These are phyloP conservation scores for Oegoconia quadripuncta DNA, from an alignment of 2,888 invertebrate genomes.

Conservation along the genomic window DNA sequence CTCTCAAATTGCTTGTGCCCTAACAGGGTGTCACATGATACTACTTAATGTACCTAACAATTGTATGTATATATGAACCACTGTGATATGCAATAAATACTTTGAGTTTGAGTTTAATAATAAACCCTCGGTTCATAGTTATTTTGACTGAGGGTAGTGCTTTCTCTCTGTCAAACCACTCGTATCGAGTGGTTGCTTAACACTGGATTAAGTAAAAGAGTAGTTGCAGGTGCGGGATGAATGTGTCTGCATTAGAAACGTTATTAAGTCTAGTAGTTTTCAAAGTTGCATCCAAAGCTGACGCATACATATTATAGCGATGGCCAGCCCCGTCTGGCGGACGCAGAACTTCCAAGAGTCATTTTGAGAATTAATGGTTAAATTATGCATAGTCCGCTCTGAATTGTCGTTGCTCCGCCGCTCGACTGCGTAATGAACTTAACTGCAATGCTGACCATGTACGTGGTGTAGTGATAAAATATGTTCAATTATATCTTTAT, in stretches of 20 bases:
- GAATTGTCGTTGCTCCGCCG: conserved; percentile 62
- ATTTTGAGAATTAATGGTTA: conserved; percentile 72
- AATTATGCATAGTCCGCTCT: conserved; percentile 73
- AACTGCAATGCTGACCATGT: conserved; percentile 48
- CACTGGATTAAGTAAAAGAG: too few relatives aligned
- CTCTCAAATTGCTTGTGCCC: too few relatives aligned
- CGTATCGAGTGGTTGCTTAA: neutral
- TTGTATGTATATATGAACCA: too few relatives aligned
- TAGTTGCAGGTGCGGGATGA: too few relatives aligned
- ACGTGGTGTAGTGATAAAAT: conserved; percentile 44
- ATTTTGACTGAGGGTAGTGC: neutral
- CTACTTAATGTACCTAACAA: too few relatives aligned
- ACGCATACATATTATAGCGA: conserved; percentile 51
- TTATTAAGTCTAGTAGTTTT: conserved; percentile 29
- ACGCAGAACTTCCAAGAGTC: conserved; percentile 64
- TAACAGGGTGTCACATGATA: too few relatives aligned
- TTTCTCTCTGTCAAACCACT: neutral
- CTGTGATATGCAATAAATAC: too few relatives aligned
- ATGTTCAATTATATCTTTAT: conserved; percentile 43
- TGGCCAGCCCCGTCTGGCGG: conserved; percentile 60
- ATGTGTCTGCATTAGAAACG: too few relatives aligned
- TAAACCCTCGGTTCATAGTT: neutral
- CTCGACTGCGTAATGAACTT: conserved; percentile 64
- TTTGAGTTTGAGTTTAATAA: too few relatives aligned
- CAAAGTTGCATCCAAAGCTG: conserved; percentile 50